Conservation (phyloP, 2,888 invertebrate species). For the Calameuta idolon region DNA sequence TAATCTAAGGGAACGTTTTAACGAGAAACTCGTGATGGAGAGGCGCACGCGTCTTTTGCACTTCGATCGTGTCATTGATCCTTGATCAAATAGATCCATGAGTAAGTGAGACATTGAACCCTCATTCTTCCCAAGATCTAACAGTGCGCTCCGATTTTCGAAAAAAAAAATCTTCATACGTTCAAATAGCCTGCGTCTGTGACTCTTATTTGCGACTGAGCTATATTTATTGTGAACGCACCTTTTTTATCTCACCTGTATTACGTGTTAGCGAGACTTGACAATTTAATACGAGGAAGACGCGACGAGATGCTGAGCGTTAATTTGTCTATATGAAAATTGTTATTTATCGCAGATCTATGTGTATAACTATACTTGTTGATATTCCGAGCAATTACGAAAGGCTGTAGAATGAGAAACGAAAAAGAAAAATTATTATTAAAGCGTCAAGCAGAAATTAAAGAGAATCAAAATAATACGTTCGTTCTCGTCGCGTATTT, state of each 20-base stretch:
- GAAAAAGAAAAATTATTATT: neutral
- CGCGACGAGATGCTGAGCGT: neutral
- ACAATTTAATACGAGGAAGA: neutral
- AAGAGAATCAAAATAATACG: neutral
- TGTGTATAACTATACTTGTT: neutral
- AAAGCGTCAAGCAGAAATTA: neutral
- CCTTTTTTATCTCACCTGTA: neutral
- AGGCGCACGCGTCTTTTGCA: neutral
- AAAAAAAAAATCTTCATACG: neutral
- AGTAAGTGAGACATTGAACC: neutral
- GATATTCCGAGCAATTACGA: neutral
- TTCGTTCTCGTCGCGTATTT: conserved; percentile 6
- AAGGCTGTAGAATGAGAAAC: neutral
- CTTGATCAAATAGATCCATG: neutral
- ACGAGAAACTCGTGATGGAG: neutral
- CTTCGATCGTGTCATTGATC: neutral
- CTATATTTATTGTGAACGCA: neutral
- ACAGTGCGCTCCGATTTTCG: neutral
- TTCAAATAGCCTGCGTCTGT: neutral
- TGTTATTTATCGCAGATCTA: neutral
- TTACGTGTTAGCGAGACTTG: conserved; percentile 1
- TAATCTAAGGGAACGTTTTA: neutral
- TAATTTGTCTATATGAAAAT: neutral
- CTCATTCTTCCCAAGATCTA: neutral
- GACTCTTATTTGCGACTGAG: conserved; percentile 5